Percentiles rank a stretch among this genome's conserved stretches.
Evolutionary conservation across 2,113 vertebrate genomes (phyloP).

Genomic region (Erythrocercus mccallii): DNA sequence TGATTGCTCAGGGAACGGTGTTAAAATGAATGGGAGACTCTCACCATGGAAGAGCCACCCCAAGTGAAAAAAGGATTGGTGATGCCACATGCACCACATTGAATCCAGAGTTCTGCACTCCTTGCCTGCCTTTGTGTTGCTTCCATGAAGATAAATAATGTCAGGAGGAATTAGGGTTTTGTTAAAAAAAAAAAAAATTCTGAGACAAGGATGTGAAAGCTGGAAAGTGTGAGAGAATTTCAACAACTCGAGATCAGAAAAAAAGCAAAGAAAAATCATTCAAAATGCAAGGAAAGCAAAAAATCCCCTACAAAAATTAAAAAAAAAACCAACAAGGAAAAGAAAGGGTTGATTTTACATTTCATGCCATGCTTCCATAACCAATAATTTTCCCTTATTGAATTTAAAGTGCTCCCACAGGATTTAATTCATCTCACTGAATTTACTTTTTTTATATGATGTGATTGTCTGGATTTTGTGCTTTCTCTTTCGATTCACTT

Average conservation of each 20-base stretch:
- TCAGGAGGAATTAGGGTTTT: background rate
- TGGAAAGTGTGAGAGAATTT: background rate
- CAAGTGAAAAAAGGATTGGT: background rate
- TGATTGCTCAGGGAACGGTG: rapidly evolving
- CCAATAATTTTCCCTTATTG: background rate
- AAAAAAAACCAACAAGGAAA: background rate
- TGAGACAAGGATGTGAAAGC: background rate
- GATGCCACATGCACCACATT: rapidly evolving
- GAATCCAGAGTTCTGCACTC: background rate
- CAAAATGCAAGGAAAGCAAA: background rate
- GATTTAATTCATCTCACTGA: background rate
- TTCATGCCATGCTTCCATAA: background rate
- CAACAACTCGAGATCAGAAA: rapidly evolving
- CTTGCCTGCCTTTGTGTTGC: background rate
- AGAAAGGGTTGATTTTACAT: background rate
- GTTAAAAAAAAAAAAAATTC: background rate
- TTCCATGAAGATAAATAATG: background rate
- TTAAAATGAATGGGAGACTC: background rate
- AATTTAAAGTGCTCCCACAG: background rate
- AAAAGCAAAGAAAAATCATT: background rate
- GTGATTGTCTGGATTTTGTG: background rate
- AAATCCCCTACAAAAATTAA: background rate
- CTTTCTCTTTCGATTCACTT: background rate
- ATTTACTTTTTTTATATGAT: background rate
- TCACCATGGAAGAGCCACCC: rapidly evolving